Evolutionary conservation across 2,113 vertebrate genomes (phyloP).

Genomic region (Sialia sialis): DNA sequence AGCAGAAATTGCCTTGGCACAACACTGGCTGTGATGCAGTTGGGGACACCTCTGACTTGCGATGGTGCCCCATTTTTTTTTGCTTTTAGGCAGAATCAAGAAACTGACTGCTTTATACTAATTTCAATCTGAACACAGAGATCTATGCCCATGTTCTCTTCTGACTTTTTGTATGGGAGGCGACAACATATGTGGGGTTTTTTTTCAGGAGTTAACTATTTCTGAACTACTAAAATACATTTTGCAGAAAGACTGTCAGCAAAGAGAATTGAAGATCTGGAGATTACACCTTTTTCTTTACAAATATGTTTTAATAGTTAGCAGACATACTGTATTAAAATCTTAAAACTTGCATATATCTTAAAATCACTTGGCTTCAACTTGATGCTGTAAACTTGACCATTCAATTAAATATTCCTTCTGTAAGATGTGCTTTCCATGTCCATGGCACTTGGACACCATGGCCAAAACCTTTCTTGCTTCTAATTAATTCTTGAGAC

Average conservation of each 20-base stretch:
- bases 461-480: not conserved
- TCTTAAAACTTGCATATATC: accelerated
- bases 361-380: not conserved
- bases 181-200: not conserved
- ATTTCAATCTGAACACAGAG: not conserved
- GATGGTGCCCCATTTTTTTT: not conserved
- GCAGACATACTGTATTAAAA: not conserved
- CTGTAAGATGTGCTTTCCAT: not conserved
- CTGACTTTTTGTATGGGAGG: not conserved
- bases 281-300: not conserved
- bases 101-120: not conserved
- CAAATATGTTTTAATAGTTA: not conserved
- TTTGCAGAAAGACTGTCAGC: not conserved
- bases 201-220: not conserved
- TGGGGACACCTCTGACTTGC: not conserved
- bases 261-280: not conserved
- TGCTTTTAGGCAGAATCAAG: not conserved
- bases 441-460: not conserved
- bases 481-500: not conserved
- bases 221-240: not conserved
- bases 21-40: not conserved
- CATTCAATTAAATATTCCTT: not conserved
- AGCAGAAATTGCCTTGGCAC: not conserved
- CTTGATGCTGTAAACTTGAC: not conserved
- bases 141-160: not conserved